Percentiles rank a stretch among this genome's conserved stretches.
Conservation (phyloP, 2,113 vertebrate species). For the Sigmodon hispidus region DNA sequence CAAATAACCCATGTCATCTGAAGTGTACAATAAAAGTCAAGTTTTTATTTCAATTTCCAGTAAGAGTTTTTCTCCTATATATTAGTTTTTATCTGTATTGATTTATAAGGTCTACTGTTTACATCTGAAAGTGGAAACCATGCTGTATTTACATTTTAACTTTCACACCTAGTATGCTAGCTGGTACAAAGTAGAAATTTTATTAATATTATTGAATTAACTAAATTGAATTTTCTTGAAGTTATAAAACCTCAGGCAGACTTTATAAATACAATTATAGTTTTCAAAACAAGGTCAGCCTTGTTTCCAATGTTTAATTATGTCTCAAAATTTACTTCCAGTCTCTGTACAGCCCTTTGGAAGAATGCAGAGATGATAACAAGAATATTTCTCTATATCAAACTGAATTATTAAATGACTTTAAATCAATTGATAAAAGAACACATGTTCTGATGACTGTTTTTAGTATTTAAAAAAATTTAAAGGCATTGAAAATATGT, state of each 20-base stretch:
- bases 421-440: background rate
- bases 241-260: background rate
- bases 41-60: background rate
- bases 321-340: background rate
- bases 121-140: background rate
- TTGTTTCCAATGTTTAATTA: background rate
- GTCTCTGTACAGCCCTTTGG: background rate
- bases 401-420: background rate
- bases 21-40: background rate
- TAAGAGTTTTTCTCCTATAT: background rate
- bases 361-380: background rate
- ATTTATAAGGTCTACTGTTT: background rate
- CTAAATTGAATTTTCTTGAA: background rate
- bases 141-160: background rate
- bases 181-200: background rate
- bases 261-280: slow-evolving; percentile 4
- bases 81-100: slow-evolving; percentile 9
- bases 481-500: background rate
- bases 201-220: slow-evolving; percentile 37
- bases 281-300: background rate
- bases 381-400: background rate
- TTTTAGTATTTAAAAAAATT: background rate
- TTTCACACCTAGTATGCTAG: background rate
- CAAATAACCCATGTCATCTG: background rate
- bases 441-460: background rate